Evolutionary conservation across 2,888 invertebrate genomes (phyloP).

Genomic region (Callyntrura guangdongensis): DNA sequence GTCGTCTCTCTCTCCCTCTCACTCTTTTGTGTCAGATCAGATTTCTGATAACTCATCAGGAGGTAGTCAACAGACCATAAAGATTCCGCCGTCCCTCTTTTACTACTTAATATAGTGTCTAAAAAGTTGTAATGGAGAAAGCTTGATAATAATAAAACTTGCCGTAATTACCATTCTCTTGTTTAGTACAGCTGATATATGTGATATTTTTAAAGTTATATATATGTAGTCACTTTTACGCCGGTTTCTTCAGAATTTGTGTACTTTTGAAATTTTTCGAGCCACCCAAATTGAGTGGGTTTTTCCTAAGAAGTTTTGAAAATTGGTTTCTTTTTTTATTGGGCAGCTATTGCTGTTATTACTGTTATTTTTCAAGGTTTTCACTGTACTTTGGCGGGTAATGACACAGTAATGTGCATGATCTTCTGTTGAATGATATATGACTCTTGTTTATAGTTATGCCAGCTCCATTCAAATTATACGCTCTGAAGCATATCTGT

Average conservation of each 20-base stretch:
- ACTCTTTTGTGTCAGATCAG: conserved; percentile 79
- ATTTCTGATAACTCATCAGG: conserved; percentile 81
- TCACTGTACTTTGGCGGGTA: conserved; percentile 1
- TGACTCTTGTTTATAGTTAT: conserved; percentile 36
- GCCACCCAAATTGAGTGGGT: conserved; percentile 40
- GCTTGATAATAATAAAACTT: conserved; percentile 21
- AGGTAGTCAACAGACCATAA: conserved; percentile 75
- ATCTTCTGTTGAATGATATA: conserved; percentile 17
- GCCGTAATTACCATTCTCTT: not conserved
- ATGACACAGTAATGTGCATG: conserved; percentile 38
- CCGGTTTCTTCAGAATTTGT: not conserved
- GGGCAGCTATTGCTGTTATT: conserved; percentile 46
- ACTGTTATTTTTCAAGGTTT: conserved; percentile 48
- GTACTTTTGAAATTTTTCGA: conserved; percentile 37
- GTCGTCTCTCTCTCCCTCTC: conserved; percentile 66
- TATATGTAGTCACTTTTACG: no score
- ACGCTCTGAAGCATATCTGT: conserved; percentile 30
- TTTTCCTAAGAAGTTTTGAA: conserved; percentile 49
- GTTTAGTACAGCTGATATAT: not conserved
- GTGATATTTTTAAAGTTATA: conserved; percentile 22
- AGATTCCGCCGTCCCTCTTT: conserved; percentile 68
- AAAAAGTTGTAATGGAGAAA: conserved; percentile 45
- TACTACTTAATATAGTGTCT: conserved; percentile 67
- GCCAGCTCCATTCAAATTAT: conserved; percentile 41
- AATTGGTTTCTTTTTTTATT: conserved; percentile 56